Conservation (phyloP, 2,797 vertebrate species). For the Coracias cyanogaster region DNA sequence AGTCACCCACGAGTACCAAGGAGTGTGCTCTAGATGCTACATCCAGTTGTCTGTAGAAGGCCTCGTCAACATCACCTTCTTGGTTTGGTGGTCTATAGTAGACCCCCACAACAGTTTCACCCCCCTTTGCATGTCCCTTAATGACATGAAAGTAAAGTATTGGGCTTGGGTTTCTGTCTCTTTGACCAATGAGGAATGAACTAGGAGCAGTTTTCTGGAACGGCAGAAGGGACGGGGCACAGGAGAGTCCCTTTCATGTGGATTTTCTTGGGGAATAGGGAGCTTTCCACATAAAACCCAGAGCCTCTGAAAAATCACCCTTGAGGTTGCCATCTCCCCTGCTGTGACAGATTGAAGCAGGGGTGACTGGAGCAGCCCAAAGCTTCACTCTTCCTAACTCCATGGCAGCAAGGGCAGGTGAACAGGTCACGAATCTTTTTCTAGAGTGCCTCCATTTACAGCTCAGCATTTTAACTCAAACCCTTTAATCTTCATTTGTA, state of each 20-base stretch:
- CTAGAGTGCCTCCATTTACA: not conserved
- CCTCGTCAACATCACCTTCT: too few relatives aligned
- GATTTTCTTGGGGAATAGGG: not conserved
- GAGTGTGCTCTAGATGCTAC: too few relatives aligned
- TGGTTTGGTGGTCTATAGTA: too few relatives aligned
- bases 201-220: not conserved
- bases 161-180: not conserved
- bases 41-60: too few relatives aligned
- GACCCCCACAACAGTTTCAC: too few relatives aligned
- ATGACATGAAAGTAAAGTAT: not conserved
- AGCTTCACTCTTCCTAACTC: not conserved
- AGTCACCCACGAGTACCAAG: too few relatives aligned
- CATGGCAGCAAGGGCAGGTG: not conserved
- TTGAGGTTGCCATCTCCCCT: not conserved
- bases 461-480: not conserved
- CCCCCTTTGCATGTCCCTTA: too few relatives aligned
- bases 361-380: not conserved
- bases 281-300: not conserved
- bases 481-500: not conserved
- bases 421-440: not conserved
- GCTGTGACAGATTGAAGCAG: not conserved
- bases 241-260: not conserved
- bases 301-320: not conserved
- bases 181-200: not conserved
- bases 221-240: not conserved